A percentile compares a stretch with the other conserved stretches of the same genome.
phyloP scores from a whole-genome alignment of 2,113 vertebrate species.

The Ellobius talpinus region DNA sequence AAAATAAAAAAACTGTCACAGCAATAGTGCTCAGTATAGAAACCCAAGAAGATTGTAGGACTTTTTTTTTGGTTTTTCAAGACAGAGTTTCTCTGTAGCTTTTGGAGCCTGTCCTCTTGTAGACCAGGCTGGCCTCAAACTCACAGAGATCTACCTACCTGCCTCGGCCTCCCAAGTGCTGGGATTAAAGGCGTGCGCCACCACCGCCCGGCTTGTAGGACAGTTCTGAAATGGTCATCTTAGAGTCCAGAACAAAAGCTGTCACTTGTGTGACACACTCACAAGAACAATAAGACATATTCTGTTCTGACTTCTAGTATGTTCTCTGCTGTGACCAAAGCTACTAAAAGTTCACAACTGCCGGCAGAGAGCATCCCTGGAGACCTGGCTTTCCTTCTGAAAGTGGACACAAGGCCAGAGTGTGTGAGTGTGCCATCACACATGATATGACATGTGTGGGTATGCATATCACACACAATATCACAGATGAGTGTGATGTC shows the following conservation, averaged over 20 bases:
- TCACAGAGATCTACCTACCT: no score
- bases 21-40: background rate
- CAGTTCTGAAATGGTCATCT: conserved; percentile 33
- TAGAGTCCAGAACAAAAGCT: background rate
- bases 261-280: background rate
- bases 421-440: background rate
- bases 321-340: conserved; percentile 31
- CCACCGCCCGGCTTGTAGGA: background rate
- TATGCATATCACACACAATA: background rate
- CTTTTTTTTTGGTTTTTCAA: no score
- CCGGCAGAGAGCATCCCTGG: background rate
- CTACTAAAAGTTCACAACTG: conserved; percentile 24
- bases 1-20: background rate
- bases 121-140: no score
- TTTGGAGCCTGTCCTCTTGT: no score
- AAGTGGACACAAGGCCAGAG: background rate
- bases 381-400: background rate
- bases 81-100: no score
- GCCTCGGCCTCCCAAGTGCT: no score
- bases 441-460: background rate
- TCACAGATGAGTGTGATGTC: background rate
- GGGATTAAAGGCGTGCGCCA: no score
- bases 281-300: background rate
- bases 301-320: conserved; percentile 66
- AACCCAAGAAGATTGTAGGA: conserved; percentile 16